A percentile compares a stretch with the other conserved stretches of the same genome.
Conservation (phyloP, 2,888 invertebrate species). For the Thecocarcelia acutangulata region DNA sequence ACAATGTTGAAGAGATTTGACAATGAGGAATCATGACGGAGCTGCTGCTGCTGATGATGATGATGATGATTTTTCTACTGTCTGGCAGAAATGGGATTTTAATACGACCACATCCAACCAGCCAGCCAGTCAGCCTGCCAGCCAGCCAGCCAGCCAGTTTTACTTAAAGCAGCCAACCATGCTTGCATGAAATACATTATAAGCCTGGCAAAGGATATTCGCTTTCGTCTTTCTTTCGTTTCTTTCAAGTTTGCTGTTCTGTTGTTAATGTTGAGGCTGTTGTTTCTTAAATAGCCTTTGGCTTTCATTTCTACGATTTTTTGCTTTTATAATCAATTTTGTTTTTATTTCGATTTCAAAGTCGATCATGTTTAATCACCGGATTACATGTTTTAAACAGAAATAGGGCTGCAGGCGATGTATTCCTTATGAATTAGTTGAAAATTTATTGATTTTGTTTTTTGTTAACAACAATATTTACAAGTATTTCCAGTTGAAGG, state of each 20-base stretch:
- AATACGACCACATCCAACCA: constrained; percentile 70
- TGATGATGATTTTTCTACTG: constrained; percentile 55
- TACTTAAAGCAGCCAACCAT: constrained; percentile 62
- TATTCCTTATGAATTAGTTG: constrained; percentile 33
- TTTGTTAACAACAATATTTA: not conserved
- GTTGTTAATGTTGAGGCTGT: constrained; percentile 23
- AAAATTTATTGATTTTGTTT: constrained; percentile 56
- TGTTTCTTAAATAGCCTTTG: constrained; percentile 71
- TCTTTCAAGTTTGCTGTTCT: constrained; percentile 60
- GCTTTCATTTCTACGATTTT: constrained; percentile 49
- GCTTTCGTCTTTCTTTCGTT: constrained; percentile 51
- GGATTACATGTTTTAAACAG: constrained; percentile 72
- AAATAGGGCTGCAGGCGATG: constrained; percentile 41
- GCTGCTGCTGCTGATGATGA: constrained; percentile 8
- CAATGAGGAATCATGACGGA: constrained; percentile 53
- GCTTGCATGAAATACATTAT: constrained; percentile 47
- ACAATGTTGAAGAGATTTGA: constrained; percentile 50
- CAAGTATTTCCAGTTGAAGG: not conserved
- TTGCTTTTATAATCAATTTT: constrained; percentile 42
- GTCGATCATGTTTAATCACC: constrained; percentile 77
- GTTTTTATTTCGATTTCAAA: constrained; percentile 73
- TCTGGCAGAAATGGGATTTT: constrained; percentile 73
- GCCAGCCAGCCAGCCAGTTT: constrained; percentile 37
- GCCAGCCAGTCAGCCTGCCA: constrained; percentile 19
- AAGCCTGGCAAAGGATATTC: constrained; percentile 61